Evolutionary conservation across 2,797 vertebrate genomes (phyloP).

Genomic region (Spinus pinus): DNA sequence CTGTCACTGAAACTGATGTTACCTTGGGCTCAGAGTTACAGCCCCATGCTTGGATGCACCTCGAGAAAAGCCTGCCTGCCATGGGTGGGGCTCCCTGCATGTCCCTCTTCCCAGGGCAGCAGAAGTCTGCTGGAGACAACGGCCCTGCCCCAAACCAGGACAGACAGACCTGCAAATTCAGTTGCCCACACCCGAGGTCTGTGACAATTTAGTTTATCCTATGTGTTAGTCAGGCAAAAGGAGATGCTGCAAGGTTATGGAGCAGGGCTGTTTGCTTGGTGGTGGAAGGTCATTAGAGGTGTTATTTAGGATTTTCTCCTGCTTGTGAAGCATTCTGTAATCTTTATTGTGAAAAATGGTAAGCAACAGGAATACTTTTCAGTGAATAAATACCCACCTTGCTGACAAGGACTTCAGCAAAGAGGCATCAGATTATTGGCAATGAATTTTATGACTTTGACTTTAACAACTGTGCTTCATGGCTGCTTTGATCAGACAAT

Average conservation of each 20-base stretch:
- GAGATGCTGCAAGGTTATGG: neutral
- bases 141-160: neutral
- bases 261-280: neutral
- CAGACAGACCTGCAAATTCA: neutral
- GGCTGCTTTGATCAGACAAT: slow-evolving; percentile 57
- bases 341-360: neutral
- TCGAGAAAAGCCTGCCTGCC: neutral
- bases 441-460: slow-evolving; percentile 45
- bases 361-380: neutral
- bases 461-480: slow-evolving; percentile 27
- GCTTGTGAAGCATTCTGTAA: neutral
- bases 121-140: neutral
- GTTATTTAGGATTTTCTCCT: neutral
- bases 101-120: neutral
- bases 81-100: fast-evolving
- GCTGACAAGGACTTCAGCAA: slow-evolving; percentile 19
- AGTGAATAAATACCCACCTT: neutral
- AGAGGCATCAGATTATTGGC: neutral
- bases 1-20: neutral
- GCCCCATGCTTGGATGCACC: fast-evolving
- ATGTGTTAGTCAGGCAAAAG: neutral
- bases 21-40: neutral
- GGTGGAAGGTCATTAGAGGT: neutral
- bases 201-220: neutral
- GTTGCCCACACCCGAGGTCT: neutral